Evolutionary conservation across 2,888 invertebrate genomes (phyloP).

Genomic region (Drosophila mettleri): DNA sequence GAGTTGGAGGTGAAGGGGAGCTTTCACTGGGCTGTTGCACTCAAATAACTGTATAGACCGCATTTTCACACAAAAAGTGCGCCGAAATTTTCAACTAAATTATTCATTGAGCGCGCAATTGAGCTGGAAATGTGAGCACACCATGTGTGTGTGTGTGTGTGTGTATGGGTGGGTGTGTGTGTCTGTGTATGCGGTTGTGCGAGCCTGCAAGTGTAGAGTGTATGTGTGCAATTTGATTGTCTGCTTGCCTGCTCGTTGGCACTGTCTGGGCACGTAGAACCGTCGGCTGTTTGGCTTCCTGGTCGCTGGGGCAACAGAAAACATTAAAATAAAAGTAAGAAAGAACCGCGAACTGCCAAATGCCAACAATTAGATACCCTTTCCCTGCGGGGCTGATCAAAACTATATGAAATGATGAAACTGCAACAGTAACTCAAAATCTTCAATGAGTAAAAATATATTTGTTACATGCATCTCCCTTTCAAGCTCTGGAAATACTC

Average conservation of each 20-base stretch:
- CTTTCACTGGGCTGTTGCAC: slow-evolving; percentile 56
- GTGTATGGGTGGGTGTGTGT: slow-evolving; percentile 14
- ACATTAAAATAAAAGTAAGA: slow-evolving; percentile 19
- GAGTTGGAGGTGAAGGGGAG: background rate
- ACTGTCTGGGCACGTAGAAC: slow-evolving; percentile 63
- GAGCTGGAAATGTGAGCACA: slow-evolving; percentile 74
- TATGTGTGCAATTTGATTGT: slow-evolving; percentile 52
- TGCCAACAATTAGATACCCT: slow-evolving; percentile 11
- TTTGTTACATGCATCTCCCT: no score
- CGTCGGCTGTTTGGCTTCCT: slow-evolving; percentile 63
- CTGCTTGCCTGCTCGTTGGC: slow-evolving; percentile 35
- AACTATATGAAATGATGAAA: no score
- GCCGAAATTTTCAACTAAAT: slow-evolving; percentile 79
- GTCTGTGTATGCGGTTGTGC: slow-evolving; percentile 18
- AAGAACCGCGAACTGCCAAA: background rate
- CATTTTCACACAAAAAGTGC: slow-evolving; percentile 73
- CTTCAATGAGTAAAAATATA: no score
- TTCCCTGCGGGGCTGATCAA: no score
- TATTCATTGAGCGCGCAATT: slow-evolving; percentile 79
- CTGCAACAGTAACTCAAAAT: no score
- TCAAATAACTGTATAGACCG: slow-evolving; percentile 61
- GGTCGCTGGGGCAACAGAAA: slow-evolving; percentile 41
- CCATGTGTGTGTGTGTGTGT: slow-evolving; percentile 9
- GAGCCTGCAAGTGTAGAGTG: slow-evolving; percentile 17
- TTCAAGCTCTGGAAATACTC: no score